Evolutionary conservation across 2,888 invertebrate species (phyloP), one percentile per base, ranked within the genome.

Genomic region (Drosophila pseudotakahashii): DNA sequence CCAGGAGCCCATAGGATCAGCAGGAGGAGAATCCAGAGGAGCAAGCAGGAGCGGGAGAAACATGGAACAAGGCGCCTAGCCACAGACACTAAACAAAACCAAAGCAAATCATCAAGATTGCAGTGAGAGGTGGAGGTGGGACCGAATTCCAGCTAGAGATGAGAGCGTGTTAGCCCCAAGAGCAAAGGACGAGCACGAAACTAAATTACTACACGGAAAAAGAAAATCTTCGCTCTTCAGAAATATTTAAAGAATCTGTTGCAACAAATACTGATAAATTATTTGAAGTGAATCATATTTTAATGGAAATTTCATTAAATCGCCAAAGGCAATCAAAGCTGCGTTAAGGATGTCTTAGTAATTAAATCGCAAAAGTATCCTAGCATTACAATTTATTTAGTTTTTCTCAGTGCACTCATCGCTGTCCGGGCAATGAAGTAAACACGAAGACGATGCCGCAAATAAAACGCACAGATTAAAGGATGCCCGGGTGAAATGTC

Each of bases 391-490:
- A n/a, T n/a, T n/a, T 5, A 1, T 11, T 1, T 16, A 11, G 19
- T 58, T 59, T 63, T 26, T 59, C 41, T 2, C 26, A 11, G 48
- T 63, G 62, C 30, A 48, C 23, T 16, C 36, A n/a, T 36, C 30
- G 73, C 70, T 75, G 79, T 73, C 68, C 71, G 73, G 51, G 71
- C 71, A 73, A 76, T 68, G 69, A 54, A 71, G 77, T 74, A 74
- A 79, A 77, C 75, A 81, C 74, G 62, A 51, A 76, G 57, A 53
- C 63, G 68, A 73, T 62, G 75, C 77, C 74, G 76, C 77, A 82
- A 79, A 82, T 86, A 82, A 87, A 81, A 84, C 87, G 87, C 85
- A 88, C 79, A 89, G 85, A 89, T 89, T 88, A 89, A 89, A 89
- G 86, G 88, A 89, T 86, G 79, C 88, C 89, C 88, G 79, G 77